phyloP scores from a whole-genome alignment of 2,888 invertebrate genomes.

The Xestia c-nigrum region DNA sequence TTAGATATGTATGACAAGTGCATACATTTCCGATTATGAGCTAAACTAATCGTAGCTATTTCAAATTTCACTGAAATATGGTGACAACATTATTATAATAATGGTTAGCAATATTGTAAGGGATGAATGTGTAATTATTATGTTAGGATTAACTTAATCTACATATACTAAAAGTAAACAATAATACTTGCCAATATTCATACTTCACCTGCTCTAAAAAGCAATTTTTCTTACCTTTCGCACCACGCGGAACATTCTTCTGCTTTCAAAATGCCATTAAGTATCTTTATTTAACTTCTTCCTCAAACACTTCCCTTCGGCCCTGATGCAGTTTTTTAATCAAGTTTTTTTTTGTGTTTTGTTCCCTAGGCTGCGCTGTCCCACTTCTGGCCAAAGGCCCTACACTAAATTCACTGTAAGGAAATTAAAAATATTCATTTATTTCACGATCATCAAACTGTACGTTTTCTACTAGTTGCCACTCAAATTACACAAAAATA shows the following conservation, averaged over 20 bases:
- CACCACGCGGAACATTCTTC: not conserved
- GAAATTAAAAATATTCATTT: too few species aligned
- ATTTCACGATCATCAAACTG: too few species aligned
- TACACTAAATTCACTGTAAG: too few species aligned
- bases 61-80: conserved; percentile 54
- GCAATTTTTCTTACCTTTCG: not conserved
- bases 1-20: conserved; percentile 57
- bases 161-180: not conserved
- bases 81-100: conserved; percentile 40
- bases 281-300: not conserved
- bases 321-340: too few species aligned
- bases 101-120: not conserved
- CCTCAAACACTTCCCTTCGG: too few species aligned
- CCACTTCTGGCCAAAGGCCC: too few species aligned
- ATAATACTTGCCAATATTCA: not conserved
- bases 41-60: conserved; percentile 48
- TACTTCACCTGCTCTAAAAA: not conserved
- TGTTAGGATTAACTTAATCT: not conserved
- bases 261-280: not conserved
- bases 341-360: too few species aligned
- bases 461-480: not conserved
- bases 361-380: too few species aligned
- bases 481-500: not conserved
- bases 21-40: conserved; percentile 54
- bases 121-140: conserved; percentile 6